phyloP scores from a whole-genome alignment of 1,140 invertebrate species.

The Tetranychus urticae region DNA sequence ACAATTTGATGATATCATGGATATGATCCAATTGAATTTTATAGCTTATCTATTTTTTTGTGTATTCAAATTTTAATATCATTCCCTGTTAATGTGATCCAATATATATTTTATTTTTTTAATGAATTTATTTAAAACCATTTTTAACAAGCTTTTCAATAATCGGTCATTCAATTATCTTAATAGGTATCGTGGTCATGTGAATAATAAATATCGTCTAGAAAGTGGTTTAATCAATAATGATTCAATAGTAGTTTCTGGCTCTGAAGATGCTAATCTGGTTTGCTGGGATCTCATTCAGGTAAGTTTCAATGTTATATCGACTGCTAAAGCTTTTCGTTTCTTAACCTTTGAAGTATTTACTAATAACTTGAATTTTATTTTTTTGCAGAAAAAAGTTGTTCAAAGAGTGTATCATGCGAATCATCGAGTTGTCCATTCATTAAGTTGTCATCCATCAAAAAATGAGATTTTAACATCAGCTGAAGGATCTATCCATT shows the following conservation, averaged over 20 bases:
- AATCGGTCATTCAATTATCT: too few relatives aligned
- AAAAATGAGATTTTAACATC: conserved; percentile 25
- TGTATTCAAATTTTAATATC: background rate
- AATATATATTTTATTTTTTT: background rate
- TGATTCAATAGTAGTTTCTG: conserved; percentile 60
- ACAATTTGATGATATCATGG: too few relatives aligned
- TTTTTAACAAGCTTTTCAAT: too few relatives aligned
- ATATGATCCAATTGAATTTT: background rate
- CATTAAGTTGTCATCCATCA: conserved; percentile 25
- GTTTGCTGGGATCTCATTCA: conserved; percentile 47
- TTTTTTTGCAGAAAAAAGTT: conserved; percentile 26
- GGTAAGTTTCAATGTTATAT: background rate
- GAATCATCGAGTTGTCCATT: conserved; percentile 21
- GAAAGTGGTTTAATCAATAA: conserved; percentile 57
- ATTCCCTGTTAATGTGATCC: background rate
- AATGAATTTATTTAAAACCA: background rate
- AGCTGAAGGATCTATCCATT: conserved; percentile 22
- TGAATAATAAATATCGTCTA: conserved; percentile 47
- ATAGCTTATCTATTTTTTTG: background rate
- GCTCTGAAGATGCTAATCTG: conserved; percentile 57
- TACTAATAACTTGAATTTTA: background rate
- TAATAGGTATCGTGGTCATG: conserved; percentile 34
- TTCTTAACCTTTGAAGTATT: background rate
- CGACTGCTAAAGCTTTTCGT: background rate
- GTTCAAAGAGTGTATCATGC: conserved; percentile 23